Evolutionary conservation across 2,797 vertebrate genomes (phyloP).

Genomic region (Aplochiton taeniatus): DNA sequence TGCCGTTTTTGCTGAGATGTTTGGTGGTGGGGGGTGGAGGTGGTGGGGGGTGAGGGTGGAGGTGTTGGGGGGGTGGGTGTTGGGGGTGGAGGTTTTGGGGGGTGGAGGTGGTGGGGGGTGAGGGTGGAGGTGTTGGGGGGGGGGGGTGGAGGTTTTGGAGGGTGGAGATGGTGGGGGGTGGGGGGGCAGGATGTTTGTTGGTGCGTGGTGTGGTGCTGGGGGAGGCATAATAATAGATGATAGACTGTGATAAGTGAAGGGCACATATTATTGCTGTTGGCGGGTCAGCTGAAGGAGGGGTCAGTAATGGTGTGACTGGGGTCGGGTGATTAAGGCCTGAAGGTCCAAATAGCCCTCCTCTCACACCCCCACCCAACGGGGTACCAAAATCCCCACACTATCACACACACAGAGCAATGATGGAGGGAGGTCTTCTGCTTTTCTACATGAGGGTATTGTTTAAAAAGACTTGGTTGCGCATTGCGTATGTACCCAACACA

Average conservation of each 20-base stretch:
- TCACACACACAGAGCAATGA: not conserved
- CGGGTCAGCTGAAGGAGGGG: slow-evolving; percentile 65
- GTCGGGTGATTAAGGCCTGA: not conserved
- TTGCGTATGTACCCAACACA: too few relatives aligned
- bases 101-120: slow-evolving; percentile 13
- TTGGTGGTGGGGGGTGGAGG: slow-evolving; percentile 46
- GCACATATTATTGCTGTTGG: slow-evolving; percentile 71
- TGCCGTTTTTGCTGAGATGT: slow-evolving; percentile 56
- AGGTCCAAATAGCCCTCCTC: not conserved
- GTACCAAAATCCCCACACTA: not conserved
- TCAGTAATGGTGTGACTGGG: slow-evolving; percentile 4
- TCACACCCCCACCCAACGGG: not conserved
- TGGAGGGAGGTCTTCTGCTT: not conserved
- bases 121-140: too few relatives aligned
- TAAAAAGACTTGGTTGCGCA: too few relatives aligned
- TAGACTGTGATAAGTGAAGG: slow-evolving; percentile 73
- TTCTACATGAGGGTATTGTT: too few relatives aligned
- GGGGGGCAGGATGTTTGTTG: slow-evolving; percentile 48
- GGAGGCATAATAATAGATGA: slow-evolving; percentile 60
- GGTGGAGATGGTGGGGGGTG: slow-evolving; percentile 25
- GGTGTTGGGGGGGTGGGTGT: slow-evolving; percentile 39
- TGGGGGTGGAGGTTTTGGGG: slow-evolving; percentile 35
- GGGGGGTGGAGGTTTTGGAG: too few relatives aligned
- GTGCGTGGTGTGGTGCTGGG: slow-evolving; percentile 33
- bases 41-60: slow-evolving; percentile 27